Evolutionary conservation across 2,797 vertebrate genomes (phyloP).

Genomic region (Clarias laeviceps): DNA sequence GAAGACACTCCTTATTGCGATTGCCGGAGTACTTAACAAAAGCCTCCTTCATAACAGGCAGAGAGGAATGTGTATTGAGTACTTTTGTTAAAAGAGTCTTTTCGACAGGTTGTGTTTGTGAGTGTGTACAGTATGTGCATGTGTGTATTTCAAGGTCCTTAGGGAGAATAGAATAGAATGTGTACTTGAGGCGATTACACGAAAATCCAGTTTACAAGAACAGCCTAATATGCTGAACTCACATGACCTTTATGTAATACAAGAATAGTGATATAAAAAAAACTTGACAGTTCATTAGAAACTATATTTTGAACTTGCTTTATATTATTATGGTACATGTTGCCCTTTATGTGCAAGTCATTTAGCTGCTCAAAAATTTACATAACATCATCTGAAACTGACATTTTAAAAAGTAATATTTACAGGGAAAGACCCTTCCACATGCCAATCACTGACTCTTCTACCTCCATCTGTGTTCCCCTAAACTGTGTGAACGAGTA

Average conservation of each 20-base stretch:
- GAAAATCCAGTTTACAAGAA: slow-evolving; percentile 55
- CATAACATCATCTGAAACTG: neutral
- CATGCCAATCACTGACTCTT: neutral
- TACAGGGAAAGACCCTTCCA: neutral
- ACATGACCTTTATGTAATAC: slow-evolving; percentile 35
- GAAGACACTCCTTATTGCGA: neutral
- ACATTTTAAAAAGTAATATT: neutral
- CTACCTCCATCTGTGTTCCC: neutral
- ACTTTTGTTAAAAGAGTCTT: neutral
- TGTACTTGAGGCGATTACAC: slow-evolving; percentile 57
- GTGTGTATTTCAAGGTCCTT: slow-evolving; percentile 19
- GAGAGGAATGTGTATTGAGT: neutral
- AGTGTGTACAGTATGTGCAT: slow-evolving; percentile 3
- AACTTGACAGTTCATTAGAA: slow-evolving; percentile 9
- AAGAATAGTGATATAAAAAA: neutral
- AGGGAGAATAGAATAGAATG: neutral
- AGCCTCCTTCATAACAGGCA: slow-evolving; percentile 5
- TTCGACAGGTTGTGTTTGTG: neutral
- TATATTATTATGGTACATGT: neutral
- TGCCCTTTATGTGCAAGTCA: neutral
- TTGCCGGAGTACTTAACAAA: neutral
- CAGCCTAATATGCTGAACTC: slow-evolving; percentile 32
- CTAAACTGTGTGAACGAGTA: neutral
- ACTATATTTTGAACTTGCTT: neutral
- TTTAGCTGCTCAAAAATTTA: neutral